Base-by-base conservation (phyloP, 2,888 invertebrate species). In the Lasioglossum morio region DNA sequence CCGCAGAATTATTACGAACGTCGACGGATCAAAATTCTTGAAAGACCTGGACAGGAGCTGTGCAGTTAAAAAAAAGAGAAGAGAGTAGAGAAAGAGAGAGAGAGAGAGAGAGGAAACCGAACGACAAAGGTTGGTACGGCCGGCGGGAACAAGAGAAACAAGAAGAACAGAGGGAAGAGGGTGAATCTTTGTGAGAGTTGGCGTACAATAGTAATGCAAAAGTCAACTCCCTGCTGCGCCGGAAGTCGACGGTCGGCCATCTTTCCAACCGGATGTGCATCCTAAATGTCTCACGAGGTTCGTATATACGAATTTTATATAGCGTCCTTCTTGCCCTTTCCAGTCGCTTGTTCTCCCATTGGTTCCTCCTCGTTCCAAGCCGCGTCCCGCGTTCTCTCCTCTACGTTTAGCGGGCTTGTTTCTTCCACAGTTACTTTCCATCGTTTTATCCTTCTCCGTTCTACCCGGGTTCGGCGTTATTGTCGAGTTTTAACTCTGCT, bases 211-310 rank as follows among this genome's bases (percentile, higher is more conserved):
- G 91, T 88, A 89, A 87, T 81, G 85, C 90, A 85, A 91, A 91
- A 91, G 92, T 92, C 90, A 91, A 88, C 88, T 89, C 90, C 89
- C 91, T 86, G 88, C 86, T 86, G 88, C 80, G 91, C 90, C 94
- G 94, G 94, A 94, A 93, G 92, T 92, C 90, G 88, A 92, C 89
- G 90, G 93, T 91, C 93, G 91, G 94, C 94, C 94, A 94, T 94
- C 93, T 93, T 94, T 93, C 92, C 90, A 92, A 89, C 90, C 93
- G 94, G 93, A 94, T 90, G 93, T 93, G 91, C 93, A 93, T 94
- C 91, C 93, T 93, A 93, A 94, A 93, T 93, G 93, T 94, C 93
- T 94, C 92, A 89, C 88, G 90, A 91, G 92, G 93, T 92, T 93
- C 92, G 92, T 92, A 89, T 90, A 89, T 93, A 90, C 89, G 90